These are phyloP conservation scores for Nasonovia ribisnigri DNA, from an alignment of 2,888 invertebrate genomes.

Conservation along the genomic window DNA sequence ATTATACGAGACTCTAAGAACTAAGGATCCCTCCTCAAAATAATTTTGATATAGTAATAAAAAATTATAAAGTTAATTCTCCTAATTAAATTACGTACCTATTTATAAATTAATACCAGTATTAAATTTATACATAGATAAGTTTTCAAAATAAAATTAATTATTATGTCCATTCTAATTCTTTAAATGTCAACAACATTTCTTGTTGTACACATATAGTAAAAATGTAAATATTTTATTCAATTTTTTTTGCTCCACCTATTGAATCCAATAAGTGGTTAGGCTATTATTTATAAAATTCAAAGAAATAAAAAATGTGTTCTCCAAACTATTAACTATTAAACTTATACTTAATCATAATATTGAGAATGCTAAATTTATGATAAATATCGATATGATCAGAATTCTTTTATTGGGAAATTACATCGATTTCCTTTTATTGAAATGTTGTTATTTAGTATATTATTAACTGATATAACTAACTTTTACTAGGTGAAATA, in stretches of 20 bases:
- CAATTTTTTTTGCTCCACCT: not conserved
- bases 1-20: not conserved
- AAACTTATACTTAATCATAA: not conserved
- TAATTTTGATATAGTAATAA: not conserved
- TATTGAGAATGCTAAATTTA: no score
- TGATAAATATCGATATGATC: no score
- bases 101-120: not conserved
- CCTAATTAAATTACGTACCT: not conserved
- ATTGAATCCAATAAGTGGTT: not conserved
- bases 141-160: not conserved
- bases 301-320: not conserved
- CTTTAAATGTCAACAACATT: not conserved
- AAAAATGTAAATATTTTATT: not conserved
- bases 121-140: no score
- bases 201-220: not conserved
- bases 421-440: no score
- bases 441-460: no score
- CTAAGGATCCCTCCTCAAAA: not conserved
- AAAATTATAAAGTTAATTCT: not conserved
- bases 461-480: no score
- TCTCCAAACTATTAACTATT: not conserved
- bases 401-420: no score
- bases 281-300: not conserved
- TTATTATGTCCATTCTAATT: not conserved
- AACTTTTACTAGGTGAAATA: no score